Evolutionary conservation across 2,113 vertebrate genomes (phyloP).

Genomic region (Nothocercus julius): DNA sequence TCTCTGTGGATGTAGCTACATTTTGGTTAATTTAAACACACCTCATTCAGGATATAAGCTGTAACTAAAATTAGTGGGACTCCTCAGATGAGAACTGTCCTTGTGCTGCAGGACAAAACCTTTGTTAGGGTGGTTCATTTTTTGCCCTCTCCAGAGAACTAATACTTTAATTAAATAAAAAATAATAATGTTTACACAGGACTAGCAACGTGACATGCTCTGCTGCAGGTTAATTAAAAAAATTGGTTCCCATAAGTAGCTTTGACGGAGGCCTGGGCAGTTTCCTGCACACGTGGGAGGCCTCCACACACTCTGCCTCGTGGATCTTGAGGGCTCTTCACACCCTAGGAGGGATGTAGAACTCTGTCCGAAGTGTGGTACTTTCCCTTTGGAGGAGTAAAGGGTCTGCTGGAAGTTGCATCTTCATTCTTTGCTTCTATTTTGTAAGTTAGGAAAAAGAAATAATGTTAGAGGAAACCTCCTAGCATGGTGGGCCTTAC

Average conservation of each 20-base stretch:
- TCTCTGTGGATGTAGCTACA: neutral
- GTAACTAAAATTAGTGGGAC: constrained; percentile 34
- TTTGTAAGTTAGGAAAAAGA: neutral
- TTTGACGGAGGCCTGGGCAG: constrained; percentile 28
- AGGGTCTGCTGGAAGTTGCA: neutral
- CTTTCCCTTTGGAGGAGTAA: constrained; percentile 1
- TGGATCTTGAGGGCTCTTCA: neutral
- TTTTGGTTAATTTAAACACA: neutral
- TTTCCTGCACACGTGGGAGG: constrained; percentile 16
- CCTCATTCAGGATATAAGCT: neutral
- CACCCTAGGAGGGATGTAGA: constrained; percentile 1
- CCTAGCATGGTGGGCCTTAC: neutral
- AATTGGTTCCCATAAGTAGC: constrained; percentile 23
- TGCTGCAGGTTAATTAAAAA: constrained; percentile 53
- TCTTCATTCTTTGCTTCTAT: neutral
- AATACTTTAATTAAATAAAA: constrained; percentile 26
- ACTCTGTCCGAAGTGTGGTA: neutral
- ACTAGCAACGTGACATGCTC: constrained; percentile 23
- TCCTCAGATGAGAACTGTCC: neutral
- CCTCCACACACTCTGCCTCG: neutral
- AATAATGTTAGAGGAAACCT: neutral
- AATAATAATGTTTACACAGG: constrained; percentile 47
- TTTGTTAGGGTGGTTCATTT: neutral
- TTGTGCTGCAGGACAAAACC: neutral
- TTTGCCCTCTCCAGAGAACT: constrained; percentile 40